Conservation (phyloP, 2,888 invertebrate genomes). For the Sicus ferrugineus region DNA sequence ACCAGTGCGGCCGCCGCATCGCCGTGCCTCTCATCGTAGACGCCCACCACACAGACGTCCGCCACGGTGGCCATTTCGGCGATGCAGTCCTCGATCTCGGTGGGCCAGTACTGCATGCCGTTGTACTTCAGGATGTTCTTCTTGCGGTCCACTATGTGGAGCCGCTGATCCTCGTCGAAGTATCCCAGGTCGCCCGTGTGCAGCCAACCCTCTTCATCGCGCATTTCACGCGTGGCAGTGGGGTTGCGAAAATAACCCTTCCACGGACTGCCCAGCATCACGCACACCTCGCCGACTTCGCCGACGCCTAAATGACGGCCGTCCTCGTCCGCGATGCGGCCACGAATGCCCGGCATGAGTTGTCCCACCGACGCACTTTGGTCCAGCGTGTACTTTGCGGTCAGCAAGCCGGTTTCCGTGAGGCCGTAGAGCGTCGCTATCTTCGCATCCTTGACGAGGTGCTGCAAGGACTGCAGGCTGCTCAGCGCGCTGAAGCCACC, state of each 20-base stretch:
- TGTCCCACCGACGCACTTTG: conserved; percentile 46
- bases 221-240: conserved; percentile 42
- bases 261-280: conserved; percentile 44
- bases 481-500: conserved; percentile 46
- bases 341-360: conserved; percentile 38
- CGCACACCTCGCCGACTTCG: conserved; percentile 51
- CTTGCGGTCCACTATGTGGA: conserved; percentile 53
- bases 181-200: conserved; percentile 57
- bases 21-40: conserved; percentile 46
- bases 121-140: conserved; percentile 55
- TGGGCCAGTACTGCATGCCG: conserved; percentile 41
- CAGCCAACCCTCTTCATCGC: conserved; percentile 51
- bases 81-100: conserved; percentile 37
- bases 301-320: conserved; percentile 44
- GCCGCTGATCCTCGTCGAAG: conserved; percentile 51
- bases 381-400: conserved; percentile 37
- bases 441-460: conserved; percentile 43
- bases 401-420: conserved; percentile 47
- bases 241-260: conserved; percentile 52
- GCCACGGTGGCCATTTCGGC: conserved; percentile 32
- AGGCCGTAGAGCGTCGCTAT: conserved; percentile 50
- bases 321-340: conserved; percentile 49
- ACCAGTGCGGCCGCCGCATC: conserved; percentile 57
- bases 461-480: conserved; percentile 47
- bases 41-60: conserved; percentile 38